Base-by-base conservation (phyloP, 2,797 vertebrate species). In the Cryptoprocta ferox region DNA sequence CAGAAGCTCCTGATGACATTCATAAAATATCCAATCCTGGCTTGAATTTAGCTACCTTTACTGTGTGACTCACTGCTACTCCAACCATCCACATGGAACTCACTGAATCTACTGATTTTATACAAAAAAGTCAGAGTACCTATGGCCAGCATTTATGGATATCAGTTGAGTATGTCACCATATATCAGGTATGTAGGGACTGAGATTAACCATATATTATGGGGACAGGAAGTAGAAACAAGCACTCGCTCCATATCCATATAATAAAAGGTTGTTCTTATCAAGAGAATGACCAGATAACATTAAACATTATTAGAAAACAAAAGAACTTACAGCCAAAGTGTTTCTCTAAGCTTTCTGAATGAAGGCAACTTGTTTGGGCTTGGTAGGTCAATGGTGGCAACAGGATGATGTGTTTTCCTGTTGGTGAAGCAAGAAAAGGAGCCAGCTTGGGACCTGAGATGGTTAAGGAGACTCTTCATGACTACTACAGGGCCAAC, bases 331-430 rank as follows among this genome's bases (percentile, higher is more conserved):
- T 39, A 19, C 11, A 88, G 26, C 45, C 50, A 92, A 82, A 90
- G 13, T 50, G n/a, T 86, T 91, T 89, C 45, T 82, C 81, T 89
- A 14, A 75, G 39, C 13, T 71, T 32, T 97, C 68, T 79, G 28
- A 92, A 79, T 83, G 85, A 95, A 84, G 10, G 21, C 39, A 73
- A 79, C 3, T 71, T 91, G 53, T 95, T 80, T 95, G 73, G 48
- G 85, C 42, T 95, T 93, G 19, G 28, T 82, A 81, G 56, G 50
- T 87, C 71, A 70, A 0, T 79, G 35, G 42, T 91, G 37, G 30
- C 66, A 89, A 45, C 32, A 61, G 16, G 39, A 63, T 21, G 16
- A 84, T 50, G 21, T 45, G 6, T 61, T 93, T 76, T 81, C 86
- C 79, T 71, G 16, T 63, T 42, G 26, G 59, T 87, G 26, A 95